Evolutionary conservation across 2,113 vertebrate genomes (phyloP), one percentile per base, ranked within the genome.

Genomic region (Phalacrocorax brasilianus): DNA sequence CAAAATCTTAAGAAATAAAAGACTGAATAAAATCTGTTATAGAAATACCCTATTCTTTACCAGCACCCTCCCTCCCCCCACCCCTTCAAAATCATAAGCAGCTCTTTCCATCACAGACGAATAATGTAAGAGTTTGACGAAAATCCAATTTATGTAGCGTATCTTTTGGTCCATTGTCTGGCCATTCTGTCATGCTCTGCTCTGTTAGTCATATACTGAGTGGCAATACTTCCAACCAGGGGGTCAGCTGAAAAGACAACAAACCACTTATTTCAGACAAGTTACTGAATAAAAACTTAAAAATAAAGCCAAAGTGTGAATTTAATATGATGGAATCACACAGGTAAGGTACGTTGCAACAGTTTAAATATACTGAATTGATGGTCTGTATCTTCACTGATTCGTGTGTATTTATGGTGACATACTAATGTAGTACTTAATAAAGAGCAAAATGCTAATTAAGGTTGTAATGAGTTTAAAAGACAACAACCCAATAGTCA

Each of bases 151-250:
- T 99, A 99, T 98, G 99, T 99, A 91, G 99, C 99, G 4, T 99
- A 99, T 98, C 99, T 97, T 98, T 99, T 99, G 95, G 99, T 99
- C 99, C 99, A 99, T 96, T 99, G 99, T 98, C 99, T 99, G 98
- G 99, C 99, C 98, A 99, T 99, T 97, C 99, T 98, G 98, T 99
- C 99, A 94, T 99, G 99, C 96, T 99, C 99, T 74, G 98, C 99
- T 99, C 99, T 99, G 99, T 99, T 99, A 93, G 99, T 99, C 98
- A 99, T 99, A 85, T 99, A 99, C 97, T 99, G 99, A 96, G 99
- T 99, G 97, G 99, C 99, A 96, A 99, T 99, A 94, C 99, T 99
- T 97, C 99, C 99, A 97, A 99, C 99, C 96, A 99, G 98, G 77
- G 99, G 99, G 90, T 99, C 99, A 63, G 99, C 99, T 99, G 97